These are phyloP conservation scores for Elgonia sp. DNA, from an alignment of 2,888 invertebrate genomes.

Conservation along the genomic window DNA sequence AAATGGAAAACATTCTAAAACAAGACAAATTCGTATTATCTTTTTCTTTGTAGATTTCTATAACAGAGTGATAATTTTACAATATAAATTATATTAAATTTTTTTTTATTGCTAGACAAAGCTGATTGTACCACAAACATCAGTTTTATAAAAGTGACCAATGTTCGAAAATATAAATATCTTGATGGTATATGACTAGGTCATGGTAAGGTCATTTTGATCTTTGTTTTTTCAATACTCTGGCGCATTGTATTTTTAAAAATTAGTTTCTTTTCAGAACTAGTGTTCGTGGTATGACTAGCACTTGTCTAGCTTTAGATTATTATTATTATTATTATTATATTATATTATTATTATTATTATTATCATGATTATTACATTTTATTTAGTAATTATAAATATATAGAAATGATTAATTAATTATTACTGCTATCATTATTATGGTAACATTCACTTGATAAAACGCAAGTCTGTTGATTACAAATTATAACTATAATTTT, in stretches of 20 bases:
- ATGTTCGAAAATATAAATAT: no score
- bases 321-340: no score
- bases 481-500: neutral
- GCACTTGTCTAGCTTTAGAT: no score
- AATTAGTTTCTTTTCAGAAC: no score
- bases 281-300: no score
- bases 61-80: constrained; percentile 56
- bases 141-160: no score
- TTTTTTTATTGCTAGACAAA: no score
- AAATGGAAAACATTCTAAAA: constrained; percentile 35
- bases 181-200: no score
- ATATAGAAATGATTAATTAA: constrained; percentile 36
- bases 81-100: constrained; percentile 52
- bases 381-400: constrained; percentile 43
- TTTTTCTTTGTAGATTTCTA: constrained; percentile 46
- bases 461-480: constrained; percentile 15
- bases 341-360: constrained; percentile 44
- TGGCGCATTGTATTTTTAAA: no score
- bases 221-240: no score
- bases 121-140: no score
- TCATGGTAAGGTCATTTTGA: no score
- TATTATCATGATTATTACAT: constrained; percentile 45
- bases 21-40: constrained; percentile 4
- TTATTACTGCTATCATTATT: constrained; percentile 36
- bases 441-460: constrained; percentile 28